A percentile compares a stretch with the other conserved stretches of the same genome.
Evolutionary conservation across 1,140 invertebrate genomes (phyloP).

Genomic region (Caenorhabditis briggsae): DNA sequence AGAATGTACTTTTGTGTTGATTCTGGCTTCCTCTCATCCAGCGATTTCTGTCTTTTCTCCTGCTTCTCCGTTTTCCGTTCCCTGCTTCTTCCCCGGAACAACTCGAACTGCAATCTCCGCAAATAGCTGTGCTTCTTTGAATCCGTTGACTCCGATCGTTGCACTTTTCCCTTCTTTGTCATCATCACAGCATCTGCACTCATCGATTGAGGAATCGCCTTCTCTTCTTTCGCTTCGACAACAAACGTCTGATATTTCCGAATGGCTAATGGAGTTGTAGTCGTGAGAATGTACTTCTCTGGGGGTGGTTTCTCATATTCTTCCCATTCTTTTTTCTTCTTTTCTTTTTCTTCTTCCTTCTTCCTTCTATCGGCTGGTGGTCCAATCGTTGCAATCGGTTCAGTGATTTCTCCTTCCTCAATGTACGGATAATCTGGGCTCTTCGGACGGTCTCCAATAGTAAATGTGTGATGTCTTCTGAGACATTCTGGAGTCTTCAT

Average conservation of each 20-base stretch:
- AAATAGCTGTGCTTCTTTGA: slow-evolving; percentile 50
- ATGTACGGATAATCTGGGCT: slow-evolving; percentile 56
- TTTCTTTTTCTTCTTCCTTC: slow-evolving; percentile 43
- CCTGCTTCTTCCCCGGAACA: slow-evolving; percentile 36
- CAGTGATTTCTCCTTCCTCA: slow-evolving; percentile 51
- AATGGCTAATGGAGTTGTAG: slow-evolving; percentile 51
- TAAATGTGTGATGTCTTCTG: slow-evolving; percentile 58
- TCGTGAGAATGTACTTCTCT: slow-evolving; percentile 41
- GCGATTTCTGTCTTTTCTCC: slow-evolving; percentile 52
- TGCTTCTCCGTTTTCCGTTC: slow-evolving; percentile 29
- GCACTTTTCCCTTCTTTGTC: slow-evolving; percentile 30
- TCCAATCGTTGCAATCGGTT: slow-evolving; percentile 57
- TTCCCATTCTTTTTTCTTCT: slow-evolving; percentile 44
- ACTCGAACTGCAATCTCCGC: slow-evolving; percentile 31
- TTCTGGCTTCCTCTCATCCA: slow-evolving; percentile 39
- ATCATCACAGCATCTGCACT: slow-evolving; percentile 47
- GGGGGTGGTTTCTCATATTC: slow-evolving; percentile 29
- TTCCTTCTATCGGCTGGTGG: slow-evolving; percentile 5
- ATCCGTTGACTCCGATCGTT: slow-evolving; percentile 30
- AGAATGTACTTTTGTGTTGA: slow-evolving; percentile 51
- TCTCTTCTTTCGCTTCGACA: slow-evolving; percentile 43
- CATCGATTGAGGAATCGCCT: background rate
- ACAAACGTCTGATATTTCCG: slow-evolving; percentile 59
- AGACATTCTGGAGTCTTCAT: slow-evolving; percentile 57
- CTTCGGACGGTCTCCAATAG: slow-evolving; percentile 44